These are phyloP conservation scores for Rhodophaea formosa DNA, from an alignment of 2,888 invertebrate genomes.

Conservation along the genomic window DNA sequence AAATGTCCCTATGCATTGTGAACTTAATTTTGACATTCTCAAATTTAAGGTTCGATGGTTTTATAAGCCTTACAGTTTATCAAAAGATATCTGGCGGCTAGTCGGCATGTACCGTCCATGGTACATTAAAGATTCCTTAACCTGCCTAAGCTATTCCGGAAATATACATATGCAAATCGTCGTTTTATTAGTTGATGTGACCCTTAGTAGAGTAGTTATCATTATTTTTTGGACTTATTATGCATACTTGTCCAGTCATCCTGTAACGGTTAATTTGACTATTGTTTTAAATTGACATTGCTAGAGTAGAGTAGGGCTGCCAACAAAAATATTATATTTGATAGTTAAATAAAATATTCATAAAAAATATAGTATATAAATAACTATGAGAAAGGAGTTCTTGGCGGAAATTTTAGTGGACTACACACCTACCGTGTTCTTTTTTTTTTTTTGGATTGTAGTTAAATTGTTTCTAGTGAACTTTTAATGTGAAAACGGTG, in stretches of 20 bases:
- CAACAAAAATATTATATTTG: no score
- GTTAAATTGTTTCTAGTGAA: no score
- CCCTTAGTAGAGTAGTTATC: slow-evolving; percentile 2
- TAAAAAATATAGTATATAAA: no score
- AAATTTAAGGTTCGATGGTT: background rate
- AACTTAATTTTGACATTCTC: no score
- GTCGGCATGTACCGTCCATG: slow-evolving; percentile 14
- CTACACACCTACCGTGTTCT: no score
- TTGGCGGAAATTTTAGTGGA: no score
- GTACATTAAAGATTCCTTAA: slow-evolving; percentile 20
- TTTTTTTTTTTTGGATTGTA: no score
- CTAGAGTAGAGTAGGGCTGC: no score
- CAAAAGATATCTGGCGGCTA: background rate
- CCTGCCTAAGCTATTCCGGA: slow-evolving; percentile 10
- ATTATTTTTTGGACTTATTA: background rate
- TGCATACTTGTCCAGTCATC: background rate
- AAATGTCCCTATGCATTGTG: no score
- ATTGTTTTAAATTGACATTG: background rate
- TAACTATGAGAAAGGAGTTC: no score
- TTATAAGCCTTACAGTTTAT: background rate
- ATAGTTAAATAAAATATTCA: no score
- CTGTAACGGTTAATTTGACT: background rate
- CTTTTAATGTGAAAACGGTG: no score
- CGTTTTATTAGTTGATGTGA: slow-evolving; percentile 11
- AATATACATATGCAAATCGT: slow-evolving; percentile 16